phyloP scores from a whole-genome alignment of 2,113 vertebrate species.

The Pelvicachromis taeniatus region DNA sequence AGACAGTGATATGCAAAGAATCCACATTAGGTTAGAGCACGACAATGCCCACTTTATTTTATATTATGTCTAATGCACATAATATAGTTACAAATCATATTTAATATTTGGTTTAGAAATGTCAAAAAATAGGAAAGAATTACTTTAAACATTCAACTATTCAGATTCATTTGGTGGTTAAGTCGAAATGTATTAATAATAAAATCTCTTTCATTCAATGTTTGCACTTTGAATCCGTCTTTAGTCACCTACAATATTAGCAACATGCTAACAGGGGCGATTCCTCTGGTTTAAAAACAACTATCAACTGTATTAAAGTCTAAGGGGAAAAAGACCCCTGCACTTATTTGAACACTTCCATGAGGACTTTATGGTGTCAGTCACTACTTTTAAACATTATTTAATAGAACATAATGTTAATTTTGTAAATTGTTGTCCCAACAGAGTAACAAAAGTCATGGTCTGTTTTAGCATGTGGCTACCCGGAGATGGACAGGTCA shows the following conservation, averaged over 20 bases:
- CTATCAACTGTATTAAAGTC: background rate
- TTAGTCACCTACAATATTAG: background rate
- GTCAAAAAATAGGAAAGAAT: background rate
- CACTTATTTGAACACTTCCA: background rate
- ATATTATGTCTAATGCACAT: background rate
- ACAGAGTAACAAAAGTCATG: background rate
- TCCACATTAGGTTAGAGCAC: background rate
- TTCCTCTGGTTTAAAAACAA: background rate
- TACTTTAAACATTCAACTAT: no score
- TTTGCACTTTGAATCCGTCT: background rate
- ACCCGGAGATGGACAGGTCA: background rate
- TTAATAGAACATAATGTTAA: background rate
- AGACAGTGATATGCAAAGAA: slow-evolving; percentile 15
- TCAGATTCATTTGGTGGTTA: background rate
- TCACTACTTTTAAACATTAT: background rate
- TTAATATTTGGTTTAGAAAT: accelerated
- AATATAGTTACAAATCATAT: background rate
- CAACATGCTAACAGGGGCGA: background rate
- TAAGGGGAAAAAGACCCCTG: background rate
- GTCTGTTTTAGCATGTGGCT: background rate
- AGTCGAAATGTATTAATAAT: background rate
- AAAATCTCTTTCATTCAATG: background rate
- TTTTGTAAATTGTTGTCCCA: background rate
- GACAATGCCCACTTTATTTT: background rate
- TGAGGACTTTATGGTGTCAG: background rate